phyloP scores from a whole-genome alignment of 2,888 invertebrate species.

The Caenorhabditis angaria region DNA sequence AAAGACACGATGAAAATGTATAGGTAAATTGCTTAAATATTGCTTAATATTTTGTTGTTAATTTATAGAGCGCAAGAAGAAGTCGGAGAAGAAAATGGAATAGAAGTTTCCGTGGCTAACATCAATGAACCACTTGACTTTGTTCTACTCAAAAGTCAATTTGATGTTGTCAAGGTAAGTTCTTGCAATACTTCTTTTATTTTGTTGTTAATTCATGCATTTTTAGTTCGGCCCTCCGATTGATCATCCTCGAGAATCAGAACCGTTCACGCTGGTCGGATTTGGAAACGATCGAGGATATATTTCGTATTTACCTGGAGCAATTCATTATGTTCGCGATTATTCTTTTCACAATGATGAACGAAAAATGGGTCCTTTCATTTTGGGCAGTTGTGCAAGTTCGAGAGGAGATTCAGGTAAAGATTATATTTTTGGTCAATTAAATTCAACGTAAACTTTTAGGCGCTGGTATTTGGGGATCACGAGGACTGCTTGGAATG shows the following conservation, averaged over 20 bases:
- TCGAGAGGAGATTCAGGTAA: conserved; percentile 50
- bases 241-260: conserved; percentile 34
- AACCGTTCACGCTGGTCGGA: conserved; percentile 31
- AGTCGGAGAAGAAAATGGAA: too few species aligned
- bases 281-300: conserved; percentile 32
- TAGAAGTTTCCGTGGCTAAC: conserved; percentile 22
- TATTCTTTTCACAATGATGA: conserved; percentile 31
- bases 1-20: conserved; percentile 39
- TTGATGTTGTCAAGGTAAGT: conserved; percentile 44
- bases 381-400: conserved; percentile 43
- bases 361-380: conserved; percentile 39
- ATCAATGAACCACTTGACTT: conserved; percentile 45
- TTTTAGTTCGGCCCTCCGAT: conserved; percentile 41
- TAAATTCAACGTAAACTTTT: conserved; percentile 46
- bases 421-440: conserved; percentile 43
- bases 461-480: conserved; percentile 45
- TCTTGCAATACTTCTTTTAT: conserved; percentile 44
- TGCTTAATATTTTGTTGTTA: conserved; percentile 37
- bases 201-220: conserved; percentile 45
- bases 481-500: conserved; percentile 44
- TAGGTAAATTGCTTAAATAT: conserved; percentile 32
- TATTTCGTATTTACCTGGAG: conserved; percentile 37
- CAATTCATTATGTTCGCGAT: conserved; percentile 29
- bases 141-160: conserved; percentile 40
- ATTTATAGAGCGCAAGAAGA: conserved; percentile 23